Percentiles rank a stretch among this genome's conserved stretches.
These are phyloP conservation scores for Gila orcuttii DNA, from an alignment of 2,113 vertebrate species.

Conservation along the genomic window DNA sequence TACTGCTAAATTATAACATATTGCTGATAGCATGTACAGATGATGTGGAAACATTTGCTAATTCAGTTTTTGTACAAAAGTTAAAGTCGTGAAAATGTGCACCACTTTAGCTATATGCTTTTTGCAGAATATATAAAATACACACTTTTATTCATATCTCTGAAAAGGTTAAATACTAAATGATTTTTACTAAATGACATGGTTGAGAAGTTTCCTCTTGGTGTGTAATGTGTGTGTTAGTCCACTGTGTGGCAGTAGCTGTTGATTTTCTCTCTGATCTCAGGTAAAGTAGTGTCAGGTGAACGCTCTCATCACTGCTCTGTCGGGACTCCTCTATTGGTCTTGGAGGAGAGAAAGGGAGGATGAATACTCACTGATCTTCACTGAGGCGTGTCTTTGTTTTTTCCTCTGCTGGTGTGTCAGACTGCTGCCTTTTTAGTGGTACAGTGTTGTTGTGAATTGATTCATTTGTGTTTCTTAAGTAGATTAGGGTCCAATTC, in stretches of 20 bases:
- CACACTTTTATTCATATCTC: neutral
- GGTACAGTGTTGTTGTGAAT: neutral
- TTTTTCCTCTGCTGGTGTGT: neutral
- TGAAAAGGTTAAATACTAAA: neutral
- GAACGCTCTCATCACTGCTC: neutral
- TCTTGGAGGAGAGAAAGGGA: neutral
- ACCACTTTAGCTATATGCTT: no score
- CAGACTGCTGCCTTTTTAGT: neutral
- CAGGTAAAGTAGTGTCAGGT: neutral
- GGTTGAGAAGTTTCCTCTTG: neutral
- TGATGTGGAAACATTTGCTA: neutral
- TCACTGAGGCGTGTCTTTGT: neutral
- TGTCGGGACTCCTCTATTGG: neutral
- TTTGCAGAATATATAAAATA: neutral
- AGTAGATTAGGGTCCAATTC: no score
- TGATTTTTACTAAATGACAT: neutral
- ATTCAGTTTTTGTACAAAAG: neutral
- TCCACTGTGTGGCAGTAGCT: conserved; percentile 7
- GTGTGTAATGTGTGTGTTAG: neutral
- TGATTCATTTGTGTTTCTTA: neutral
- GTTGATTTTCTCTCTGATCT: neutral
- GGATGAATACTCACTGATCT: neutral
- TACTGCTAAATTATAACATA: neutral
- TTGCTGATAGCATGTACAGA: neutral
- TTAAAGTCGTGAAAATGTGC: no score